Evolutionary conservation across 2,797 vertebrate species (phyloP), one percentile per base, ranked within the genome.

Genomic region (Phaenicophaeus curvirostris): DNA sequence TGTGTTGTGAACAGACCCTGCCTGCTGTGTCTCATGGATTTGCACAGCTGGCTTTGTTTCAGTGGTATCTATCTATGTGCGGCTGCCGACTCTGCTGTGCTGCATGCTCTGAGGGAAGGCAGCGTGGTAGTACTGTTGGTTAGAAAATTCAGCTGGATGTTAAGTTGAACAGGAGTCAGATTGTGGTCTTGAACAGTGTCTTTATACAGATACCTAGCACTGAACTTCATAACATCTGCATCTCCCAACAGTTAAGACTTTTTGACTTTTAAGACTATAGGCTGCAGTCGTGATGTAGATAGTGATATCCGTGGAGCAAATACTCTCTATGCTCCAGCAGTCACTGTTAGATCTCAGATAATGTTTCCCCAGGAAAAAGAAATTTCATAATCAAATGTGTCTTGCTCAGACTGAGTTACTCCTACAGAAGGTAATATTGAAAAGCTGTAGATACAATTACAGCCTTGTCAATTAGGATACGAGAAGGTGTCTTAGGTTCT

Each of bases 51-150:
- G 2, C n/a, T 87, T 75, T 85, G 15, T 77, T 91, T 51, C 21
- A 50, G 62, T 30, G 61, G 51, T 85, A 35, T 28, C 33, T 11
- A 8, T 2, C 33, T 11, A 8, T 1, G 1, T 46, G 11, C 0
- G 7, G 24, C 82, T 74, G n/a, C 42, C 0, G 4, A 35, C 44
- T 80, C 72, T 87, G 68, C 54, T 35, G 53, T 21, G 65, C 42
- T 21, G 44, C 15, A 5, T 4, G 33, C 30, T 69, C 15, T 27
- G 31, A 0, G 9, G 61, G 68, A 78, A 67, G 46, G 53, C 39
- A 55, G 21, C 5, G 8, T 41, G 46, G 21, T n/a, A 50, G 16
- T 27, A 16, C 51, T 27, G 21, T 78, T 2, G 1, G 30, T 37
- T 65, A 31, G 61, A 80, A 88, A 80, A 74, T 65, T 69, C 76